Evolutionary conservation across 2,113 vertebrate species (phyloP), one percentile per base, ranked within the genome.

Genomic region (Vulpes lagopus): DNA sequence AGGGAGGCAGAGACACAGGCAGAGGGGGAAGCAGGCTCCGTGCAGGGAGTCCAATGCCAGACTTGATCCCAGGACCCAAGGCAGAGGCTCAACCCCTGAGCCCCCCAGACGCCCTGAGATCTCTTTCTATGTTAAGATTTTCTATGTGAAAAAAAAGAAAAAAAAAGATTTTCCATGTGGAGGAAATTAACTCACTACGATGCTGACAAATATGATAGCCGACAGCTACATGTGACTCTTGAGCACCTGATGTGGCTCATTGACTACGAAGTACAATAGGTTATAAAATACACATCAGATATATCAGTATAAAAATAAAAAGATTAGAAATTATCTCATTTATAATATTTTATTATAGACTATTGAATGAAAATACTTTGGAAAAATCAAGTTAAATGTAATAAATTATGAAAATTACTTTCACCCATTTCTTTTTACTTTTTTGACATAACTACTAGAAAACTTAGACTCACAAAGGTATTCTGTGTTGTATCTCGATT

Each of bases 401-500:
- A 96, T 49, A 8, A 62, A 53, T 49, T 83, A 82, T 49, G 82
- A 49, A 93, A 95, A 59, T 88, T 82, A 80, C 89, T 81, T 94
- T 81, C 4, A 9, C 2, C 67, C 22, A 35, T 79, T 91, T 43
- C 25, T 85, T 94, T 80, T 81, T 32, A 38, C 16, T 32, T 71
- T 69, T 85, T 81, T 86, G 82, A 38, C 11, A 43, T 67, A 91
- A 43, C 9, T 59, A 59, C 10, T 73, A 74, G 27, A 91, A 90
- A 88, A 15, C 53, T 49, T 88, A 53, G 19, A 84, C n/a, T 69
- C 32, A 19, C 3, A 71, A 73, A 64, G 35, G 8, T 82, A 23
- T 83, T 57, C 53, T 88, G 17, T n/a, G 60, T 67, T 73, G 8
- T 85, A 65, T 55, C 84, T 91, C 6, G 65, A 35, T 11, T 74